A percentile compares a stretch with the other conserved stretches of the same genome.
Evolutionary conservation across 2,797 vertebrate species (phyloP).

Genomic region (Staurois parvus): DNA sequence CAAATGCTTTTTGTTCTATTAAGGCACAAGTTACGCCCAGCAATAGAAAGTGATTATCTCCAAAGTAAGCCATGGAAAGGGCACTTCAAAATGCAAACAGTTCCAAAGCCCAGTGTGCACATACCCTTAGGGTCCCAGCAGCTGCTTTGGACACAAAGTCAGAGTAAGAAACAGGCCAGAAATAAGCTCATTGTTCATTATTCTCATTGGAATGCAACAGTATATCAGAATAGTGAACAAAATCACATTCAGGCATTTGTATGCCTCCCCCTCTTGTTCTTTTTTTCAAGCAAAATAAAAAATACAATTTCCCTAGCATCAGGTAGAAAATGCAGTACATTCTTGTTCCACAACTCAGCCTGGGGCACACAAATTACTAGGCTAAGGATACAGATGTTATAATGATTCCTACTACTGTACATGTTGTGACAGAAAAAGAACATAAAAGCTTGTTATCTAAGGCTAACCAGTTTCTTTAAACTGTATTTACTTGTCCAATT

Average conservation of each 20-base stretch:
- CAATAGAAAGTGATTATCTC: not conserved
- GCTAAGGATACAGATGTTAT: constrained; percentile 1
- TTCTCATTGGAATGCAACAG: too few species aligned
- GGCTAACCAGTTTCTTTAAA: not conserved
- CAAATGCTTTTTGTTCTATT: not conserved
- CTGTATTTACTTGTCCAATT: not conserved
- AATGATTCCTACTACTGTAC: not conserved
- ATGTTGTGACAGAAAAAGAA: not conserved
- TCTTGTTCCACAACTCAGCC: not conserved
- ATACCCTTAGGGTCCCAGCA: not conserved
- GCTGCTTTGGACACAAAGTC: not conserved
- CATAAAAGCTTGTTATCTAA: not conserved
- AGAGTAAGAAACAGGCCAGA: not conserved
- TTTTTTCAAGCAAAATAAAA: not conserved
- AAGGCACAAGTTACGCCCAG: not conserved
- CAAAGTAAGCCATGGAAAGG: not conserved
- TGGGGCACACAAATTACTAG: not conserved
- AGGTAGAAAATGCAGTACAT: not conserved
- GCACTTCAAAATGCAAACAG: not conserved
- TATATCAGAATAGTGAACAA: too few species aligned
- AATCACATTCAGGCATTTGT: not conserved
- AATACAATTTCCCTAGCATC: not conserved
- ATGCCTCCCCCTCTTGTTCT: not conserved
- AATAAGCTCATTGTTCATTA: not conserved
- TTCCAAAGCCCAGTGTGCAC: not conserved